Evolutionary conservation across 35 echinoderm and acorn worm species (phyloP).

Genomic region (Lytechinus pictus): DNA sequence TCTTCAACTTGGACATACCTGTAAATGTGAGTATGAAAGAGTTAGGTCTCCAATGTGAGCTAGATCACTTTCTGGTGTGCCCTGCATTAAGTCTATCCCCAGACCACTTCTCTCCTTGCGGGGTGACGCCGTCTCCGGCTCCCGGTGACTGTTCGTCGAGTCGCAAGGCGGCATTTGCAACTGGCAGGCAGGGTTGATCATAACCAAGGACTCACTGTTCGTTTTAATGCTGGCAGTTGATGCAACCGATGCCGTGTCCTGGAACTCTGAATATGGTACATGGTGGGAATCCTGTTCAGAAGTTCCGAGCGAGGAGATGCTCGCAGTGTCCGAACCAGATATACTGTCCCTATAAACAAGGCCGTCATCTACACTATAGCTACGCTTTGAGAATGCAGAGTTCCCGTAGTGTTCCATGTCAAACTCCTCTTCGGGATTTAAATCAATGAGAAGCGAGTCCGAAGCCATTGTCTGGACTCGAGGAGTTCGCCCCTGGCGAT

Average conservation of each 20-base stretch:
- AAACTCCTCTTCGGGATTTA: constrained; percentile 15
- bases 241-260: constrained; percentile 37
- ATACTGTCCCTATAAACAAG: constrained; percentile 51
- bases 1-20: not conserved
- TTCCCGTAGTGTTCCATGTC: constrained; percentile 36
- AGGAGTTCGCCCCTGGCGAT: not conserved
- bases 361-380: constrained; percentile 62
- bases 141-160: not conserved
- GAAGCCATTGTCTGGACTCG: not conserved
- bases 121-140: not conserved
- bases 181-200: constrained; percentile 51
- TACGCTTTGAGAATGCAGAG: constrained; percentile 51
- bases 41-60: not conserved
- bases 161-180: constrained; percentile 26
- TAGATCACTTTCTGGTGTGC: constrained; percentile 64
- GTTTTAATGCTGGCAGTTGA: not conserved
- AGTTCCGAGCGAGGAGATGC: constrained; percentile 23
- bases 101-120: not conserved
- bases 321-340: constrained; percentile 46
- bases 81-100: constrained; percentile 70
- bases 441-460: constrained; percentile 52
- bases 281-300: constrained; percentile 21
- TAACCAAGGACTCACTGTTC: constrained; percentile 42
- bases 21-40: constrained; percentile 50
- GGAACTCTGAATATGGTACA: constrained; percentile 38